Conservation (phyloP, 2,797 vertebrate species). For the Cossypha polioptera region DNA sequence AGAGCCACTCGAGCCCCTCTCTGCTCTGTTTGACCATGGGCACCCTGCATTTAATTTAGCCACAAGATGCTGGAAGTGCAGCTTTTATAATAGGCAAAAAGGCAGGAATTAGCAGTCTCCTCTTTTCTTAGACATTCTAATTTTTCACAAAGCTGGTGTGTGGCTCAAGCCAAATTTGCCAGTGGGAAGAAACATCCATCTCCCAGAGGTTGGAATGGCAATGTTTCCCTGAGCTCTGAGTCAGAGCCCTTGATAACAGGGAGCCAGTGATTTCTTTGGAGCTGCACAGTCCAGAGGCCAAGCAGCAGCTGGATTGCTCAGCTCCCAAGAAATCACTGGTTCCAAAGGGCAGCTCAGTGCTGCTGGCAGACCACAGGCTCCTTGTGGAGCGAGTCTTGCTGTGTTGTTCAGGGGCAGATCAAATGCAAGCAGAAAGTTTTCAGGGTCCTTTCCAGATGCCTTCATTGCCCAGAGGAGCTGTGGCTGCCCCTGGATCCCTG, state of each 20-base stretch:
- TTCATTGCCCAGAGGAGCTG: background rate
- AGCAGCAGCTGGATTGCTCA: background rate
- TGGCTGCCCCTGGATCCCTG: background rate
- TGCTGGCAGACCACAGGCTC: background rate
- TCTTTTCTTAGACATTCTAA: background rate
- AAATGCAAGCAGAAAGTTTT: background rate
- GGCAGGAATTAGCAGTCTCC: background rate
- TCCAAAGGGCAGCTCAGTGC: background rate
- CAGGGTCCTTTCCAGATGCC: background rate
- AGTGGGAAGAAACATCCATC: background rate
- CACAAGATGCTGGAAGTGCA: background rate
- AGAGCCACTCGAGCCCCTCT: background rate
- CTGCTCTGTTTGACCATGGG: background rate
- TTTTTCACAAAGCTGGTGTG: background rate
- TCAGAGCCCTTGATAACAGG: slow-evolving; percentile 23
- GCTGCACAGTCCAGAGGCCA: background rate
- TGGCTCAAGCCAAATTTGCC: background rate
- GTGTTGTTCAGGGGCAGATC: background rate
- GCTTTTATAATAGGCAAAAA: background rate
- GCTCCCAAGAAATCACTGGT: background rate
- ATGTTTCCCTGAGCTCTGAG: slow-evolving; percentile 6
- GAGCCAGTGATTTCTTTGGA: background rate
- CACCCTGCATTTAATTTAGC: background rate
- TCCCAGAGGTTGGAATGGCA: background rate
- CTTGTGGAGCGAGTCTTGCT: background rate